Conservation (phyloP, 2,113 vertebrate genomes). For the Pygoscelis antarcticus region DNA sequence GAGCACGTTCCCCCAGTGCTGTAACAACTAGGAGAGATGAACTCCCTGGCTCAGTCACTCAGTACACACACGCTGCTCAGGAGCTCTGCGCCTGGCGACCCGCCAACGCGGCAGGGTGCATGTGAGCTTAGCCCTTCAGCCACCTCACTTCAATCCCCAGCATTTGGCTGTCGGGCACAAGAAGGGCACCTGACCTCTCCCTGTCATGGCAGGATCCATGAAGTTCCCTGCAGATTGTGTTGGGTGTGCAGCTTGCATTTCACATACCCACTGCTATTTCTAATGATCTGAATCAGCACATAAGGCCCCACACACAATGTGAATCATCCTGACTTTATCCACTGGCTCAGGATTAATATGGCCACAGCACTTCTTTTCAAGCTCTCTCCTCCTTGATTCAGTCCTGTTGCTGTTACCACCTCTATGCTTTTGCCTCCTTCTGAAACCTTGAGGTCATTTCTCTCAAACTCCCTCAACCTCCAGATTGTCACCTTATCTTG, state of each 20-base stretch:
- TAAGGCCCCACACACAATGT: neutral
- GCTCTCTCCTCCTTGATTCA: neutral
- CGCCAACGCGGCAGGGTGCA: fast-evolving
- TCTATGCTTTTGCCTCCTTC: neutral
- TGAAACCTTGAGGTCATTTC: neutral
- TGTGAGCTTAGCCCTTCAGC: fast-evolving
- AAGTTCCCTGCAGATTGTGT: neutral
- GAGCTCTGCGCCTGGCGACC: neutral
- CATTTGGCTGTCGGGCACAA: fast-evolving
- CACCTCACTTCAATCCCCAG: fast-evolving
- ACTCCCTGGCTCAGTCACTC: neutral
- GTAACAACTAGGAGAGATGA: neutral
- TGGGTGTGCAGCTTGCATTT: neutral
- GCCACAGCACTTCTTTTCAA: neutral
- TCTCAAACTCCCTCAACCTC: neutral
- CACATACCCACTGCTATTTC: neutral
- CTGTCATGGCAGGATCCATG: neutral
- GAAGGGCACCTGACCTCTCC: neutral
- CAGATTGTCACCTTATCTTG: neutral
- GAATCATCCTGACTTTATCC: neutral
- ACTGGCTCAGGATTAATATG: neutral
- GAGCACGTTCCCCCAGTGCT: neutral
- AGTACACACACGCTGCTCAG: neutral
- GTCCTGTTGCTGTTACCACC: neutral
- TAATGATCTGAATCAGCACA: neutral